These are phyloP conservation scores for Ophion slaviceki DNA, from an alignment of 2,888 invertebrate genomes.

Conservation along the genomic window DNA sequence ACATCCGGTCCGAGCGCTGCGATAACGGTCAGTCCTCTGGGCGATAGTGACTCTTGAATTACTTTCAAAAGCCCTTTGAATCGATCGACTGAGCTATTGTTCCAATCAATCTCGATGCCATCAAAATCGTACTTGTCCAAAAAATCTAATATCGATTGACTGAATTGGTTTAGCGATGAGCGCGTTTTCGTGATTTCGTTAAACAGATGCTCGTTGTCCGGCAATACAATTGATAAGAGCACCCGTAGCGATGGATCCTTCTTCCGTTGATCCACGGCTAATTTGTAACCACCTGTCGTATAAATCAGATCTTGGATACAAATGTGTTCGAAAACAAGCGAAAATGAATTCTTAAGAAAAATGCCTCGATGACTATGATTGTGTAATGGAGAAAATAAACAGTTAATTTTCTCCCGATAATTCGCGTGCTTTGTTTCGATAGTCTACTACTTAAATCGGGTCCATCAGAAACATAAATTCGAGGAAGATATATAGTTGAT, in stretches of 20 bases:
- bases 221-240: conserved; percentile 87
- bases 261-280: conserved; percentile 88
- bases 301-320: conserved; percentile 25
- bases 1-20: conserved; percentile 87
- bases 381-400: no score
- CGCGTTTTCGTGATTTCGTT: conserved; percentile 85
- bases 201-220: conserved; percentile 85
- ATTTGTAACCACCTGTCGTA: conserved; percentile 88
- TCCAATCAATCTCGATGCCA: conserved; percentile 91
- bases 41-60: conserved; percentile 86
- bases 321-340: neutral
- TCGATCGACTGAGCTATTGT: conserved; percentile 84
- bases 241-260: conserved; percentile 88
- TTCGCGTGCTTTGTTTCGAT: no score
- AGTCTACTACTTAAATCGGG: no score
- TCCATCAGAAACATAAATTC: no score
- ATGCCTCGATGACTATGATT: no score
- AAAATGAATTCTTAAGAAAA: no score
- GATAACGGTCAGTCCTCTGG: conserved; percentile 85
- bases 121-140: conserved; percentile 90
- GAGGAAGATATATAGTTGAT: no score
- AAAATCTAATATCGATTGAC: conserved; percentile 87
- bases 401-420: no score
- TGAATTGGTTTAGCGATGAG: conserved; percentile 85
- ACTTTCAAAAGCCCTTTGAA: conserved; percentile 86